These are phyloP conservation scores for Odontomachus brunneus DNA, from an alignment of 1,140 invertebrate genomes.

Conservation along the genomic window DNA sequence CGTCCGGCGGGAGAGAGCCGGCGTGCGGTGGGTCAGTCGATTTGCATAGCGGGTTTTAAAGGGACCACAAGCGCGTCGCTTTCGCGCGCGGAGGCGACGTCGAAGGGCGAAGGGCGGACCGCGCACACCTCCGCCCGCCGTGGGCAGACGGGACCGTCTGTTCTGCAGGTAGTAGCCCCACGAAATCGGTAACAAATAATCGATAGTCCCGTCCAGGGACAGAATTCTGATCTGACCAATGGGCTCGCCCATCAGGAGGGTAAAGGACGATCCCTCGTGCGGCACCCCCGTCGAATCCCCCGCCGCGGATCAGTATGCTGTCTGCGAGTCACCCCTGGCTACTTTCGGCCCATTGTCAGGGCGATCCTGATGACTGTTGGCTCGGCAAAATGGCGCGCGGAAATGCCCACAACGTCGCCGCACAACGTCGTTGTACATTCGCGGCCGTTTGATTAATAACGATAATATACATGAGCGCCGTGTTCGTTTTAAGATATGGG, in stretches of 20 bases:
- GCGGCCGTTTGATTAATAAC: too few relatives aligned
- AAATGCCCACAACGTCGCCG: not conserved
- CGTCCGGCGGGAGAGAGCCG: not conserved
- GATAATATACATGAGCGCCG: too few relatives aligned
- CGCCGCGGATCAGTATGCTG: constrained; percentile 71
- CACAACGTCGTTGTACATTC: too few relatives aligned
- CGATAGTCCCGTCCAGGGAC: constrained; percentile 76
- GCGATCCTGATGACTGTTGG: constrained; percentile 32
- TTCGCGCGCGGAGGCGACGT: too few relatives aligned
- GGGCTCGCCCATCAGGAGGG: constrained; percentile 72
- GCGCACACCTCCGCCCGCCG: constrained; percentile 66
- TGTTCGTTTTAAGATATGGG: too few relatives aligned
- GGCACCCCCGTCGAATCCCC: constrained; percentile 76
- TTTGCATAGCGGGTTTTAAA: constrained; percentile 60
- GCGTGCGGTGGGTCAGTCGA: not conserved
- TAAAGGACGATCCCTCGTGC: constrained; percentile 77
- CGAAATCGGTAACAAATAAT: constrained; percentile 79
- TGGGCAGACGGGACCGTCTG: constrained; percentile 40
- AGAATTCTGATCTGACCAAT: constrained; percentile 80
- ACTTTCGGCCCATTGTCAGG: constrained; percentile 73
- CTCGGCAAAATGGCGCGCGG: constrained; percentile 75
- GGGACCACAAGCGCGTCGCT: not conserved
- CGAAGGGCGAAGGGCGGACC: constrained; percentile 43
- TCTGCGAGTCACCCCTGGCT: constrained; percentile 72
- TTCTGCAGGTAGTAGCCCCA: constrained; percentile 44